These are phyloP conservation scores for Sylvilagus floridanus DNA, from an alignment of 2,797 vertebrate genomes.

Conservation along the genomic window DNA sequence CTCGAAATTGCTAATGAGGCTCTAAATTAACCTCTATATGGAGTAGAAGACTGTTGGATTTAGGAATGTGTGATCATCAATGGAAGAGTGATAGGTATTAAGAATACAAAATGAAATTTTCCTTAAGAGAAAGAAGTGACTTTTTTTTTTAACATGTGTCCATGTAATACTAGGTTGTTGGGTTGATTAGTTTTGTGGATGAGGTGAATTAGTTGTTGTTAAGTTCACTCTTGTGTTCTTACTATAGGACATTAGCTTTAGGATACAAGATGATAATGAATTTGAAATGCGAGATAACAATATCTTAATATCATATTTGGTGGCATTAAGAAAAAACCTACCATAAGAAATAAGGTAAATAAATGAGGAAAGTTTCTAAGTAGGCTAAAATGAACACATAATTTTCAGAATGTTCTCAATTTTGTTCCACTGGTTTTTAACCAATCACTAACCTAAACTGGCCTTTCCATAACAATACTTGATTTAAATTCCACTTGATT, in stretches of 20 bases:
- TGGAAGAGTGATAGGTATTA: not conserved
- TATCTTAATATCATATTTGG: not conserved
- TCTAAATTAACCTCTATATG: slow-evolving; percentile 31
- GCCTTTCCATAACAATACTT: not conserved
- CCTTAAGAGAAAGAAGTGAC: not conserved
- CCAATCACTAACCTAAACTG: not conserved
- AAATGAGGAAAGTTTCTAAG: not conserved
- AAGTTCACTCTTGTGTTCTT: not conserved
- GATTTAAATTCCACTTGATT: not conserved
- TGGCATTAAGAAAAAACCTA: not conserved
- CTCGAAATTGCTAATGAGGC: not conserved
- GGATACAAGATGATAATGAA: not conserved
- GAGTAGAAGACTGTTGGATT: not conserved
- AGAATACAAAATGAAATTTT: not conserved
- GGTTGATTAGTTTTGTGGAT: not conserved
- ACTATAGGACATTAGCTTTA: not conserved
- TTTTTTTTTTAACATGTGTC: not conserved
- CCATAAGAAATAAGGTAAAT: not conserved
- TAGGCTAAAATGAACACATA: not conserved
- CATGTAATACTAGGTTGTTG: not conserved
- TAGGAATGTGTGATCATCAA: not conserved
- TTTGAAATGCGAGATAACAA: slow-evolving; percentile 15
- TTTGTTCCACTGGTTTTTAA: not conserved
- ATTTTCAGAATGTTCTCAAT: slow-evolving; percentile 36
- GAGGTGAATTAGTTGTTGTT: not conserved